Evolutionary conservation across 2,113 vertebrate genomes (phyloP).

Genomic region (Corythornis cristatus): DNA sequence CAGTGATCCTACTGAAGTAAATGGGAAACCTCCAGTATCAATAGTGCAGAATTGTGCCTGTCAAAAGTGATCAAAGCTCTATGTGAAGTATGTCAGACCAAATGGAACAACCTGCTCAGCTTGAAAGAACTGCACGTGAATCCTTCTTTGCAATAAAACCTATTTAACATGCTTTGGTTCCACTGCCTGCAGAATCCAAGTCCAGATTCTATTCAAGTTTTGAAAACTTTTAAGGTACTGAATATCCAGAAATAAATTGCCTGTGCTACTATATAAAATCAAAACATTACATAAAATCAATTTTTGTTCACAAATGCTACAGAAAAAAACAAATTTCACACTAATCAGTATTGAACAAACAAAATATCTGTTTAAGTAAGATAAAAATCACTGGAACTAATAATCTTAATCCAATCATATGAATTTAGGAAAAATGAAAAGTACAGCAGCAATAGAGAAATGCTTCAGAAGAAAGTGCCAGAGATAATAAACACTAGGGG

Average conservation of each 20-base stretch:
- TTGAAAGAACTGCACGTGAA: not conserved
- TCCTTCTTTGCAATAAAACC: not conserved
- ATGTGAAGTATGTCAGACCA: not conserved
- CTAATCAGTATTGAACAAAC: not conserved
- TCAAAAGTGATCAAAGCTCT: not conserved
- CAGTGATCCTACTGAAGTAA: not conserved
- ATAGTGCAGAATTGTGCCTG: not conserved
- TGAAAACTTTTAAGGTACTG: not conserved
- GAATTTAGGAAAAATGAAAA: not conserved
- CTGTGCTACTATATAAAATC: not conserved
- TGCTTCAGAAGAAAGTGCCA: not conserved
- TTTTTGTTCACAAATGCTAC: not conserved
- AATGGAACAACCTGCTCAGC: not conserved
- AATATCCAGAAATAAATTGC: not conserved
- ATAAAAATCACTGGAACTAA: not conserved
- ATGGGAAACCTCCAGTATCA: not conserved
- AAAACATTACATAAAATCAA: not conserved
- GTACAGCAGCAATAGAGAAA: not conserved
- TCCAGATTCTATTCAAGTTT: not conserved
- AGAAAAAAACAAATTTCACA: not conserved
- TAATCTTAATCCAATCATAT: conserved; percentile 1
- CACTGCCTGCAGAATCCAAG: not conserved
- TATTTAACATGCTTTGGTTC: not conserved
- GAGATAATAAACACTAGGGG: not conserved
- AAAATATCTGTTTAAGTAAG: not conserved